Conservation (phyloP, 2,113 vertebrate species). For the Muscicapa adusta region DNA sequence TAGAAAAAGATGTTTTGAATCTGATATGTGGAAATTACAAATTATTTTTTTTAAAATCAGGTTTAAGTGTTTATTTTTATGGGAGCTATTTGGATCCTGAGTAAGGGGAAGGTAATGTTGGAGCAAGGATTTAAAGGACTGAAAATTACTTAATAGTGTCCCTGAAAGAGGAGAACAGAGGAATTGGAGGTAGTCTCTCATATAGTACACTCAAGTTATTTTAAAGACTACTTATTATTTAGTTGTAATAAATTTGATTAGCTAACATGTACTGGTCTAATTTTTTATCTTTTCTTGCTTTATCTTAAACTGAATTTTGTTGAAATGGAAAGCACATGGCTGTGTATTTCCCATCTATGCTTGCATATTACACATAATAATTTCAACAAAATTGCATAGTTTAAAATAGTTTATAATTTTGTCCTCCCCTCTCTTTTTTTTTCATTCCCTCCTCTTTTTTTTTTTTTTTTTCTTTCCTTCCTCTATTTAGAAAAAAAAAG, state of each 20-base stretch:
- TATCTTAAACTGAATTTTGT: not conserved
- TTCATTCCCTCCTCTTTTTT: accelerated
- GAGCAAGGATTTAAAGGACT: not conserved
- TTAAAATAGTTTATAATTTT: not conserved
- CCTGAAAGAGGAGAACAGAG: not conserved
- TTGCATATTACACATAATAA: not conserved
- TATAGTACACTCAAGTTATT: not conserved
- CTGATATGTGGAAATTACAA: not conserved
- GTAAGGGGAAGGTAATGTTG: not conserved
- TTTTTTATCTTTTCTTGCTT: not conserved
- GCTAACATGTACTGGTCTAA: not conserved
- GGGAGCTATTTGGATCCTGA: not conserved
- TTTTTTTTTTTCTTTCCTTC: not conserved
- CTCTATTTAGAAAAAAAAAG: not conserved
- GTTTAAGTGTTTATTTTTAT: not conserved
- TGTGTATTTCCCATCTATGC: not conserved
- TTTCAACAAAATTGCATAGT: not conserved
- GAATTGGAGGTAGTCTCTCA: not conserved
- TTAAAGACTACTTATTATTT: not conserved
- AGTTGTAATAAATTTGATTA: not conserved
- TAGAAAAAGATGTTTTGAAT: not conserved
- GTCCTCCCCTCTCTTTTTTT: not conserved
- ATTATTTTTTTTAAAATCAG: not conserved
- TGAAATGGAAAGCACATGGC: not conserved
- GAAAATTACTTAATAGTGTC: not conserved